These are phyloP conservation scores for Lasius platythorax DNA, from an alignment of 2,888 invertebrate genomes.

Conservation along the genomic window DNA sequence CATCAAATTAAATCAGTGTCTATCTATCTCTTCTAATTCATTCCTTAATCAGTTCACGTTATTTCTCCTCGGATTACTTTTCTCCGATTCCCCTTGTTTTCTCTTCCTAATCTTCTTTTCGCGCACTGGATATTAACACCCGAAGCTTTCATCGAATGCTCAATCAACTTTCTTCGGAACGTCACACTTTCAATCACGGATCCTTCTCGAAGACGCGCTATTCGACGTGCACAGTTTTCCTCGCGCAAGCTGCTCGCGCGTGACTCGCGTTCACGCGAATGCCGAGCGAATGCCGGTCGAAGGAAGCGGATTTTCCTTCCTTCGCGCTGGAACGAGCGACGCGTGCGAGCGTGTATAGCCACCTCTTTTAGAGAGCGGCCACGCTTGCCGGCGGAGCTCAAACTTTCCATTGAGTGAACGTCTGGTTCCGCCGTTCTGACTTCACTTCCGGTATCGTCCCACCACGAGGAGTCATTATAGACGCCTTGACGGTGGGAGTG, in stretches of 20 bases:
- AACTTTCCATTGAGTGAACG: slow-evolving; percentile 86
- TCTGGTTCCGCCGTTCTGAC: slow-evolving; percentile 85
- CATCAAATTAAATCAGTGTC: background rate
- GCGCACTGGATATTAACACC: background rate
- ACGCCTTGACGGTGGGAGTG: slow-evolving; percentile 48
- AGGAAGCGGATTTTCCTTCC: slow-evolving; percentile 68
- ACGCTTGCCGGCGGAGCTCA: slow-evolving; percentile 80
- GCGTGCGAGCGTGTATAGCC: slow-evolving; percentile 59
- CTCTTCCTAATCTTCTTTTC: background rate
- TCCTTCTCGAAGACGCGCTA: background rate
- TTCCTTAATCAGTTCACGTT: background rate
- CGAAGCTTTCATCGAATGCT: background rate
- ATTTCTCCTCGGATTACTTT: slow-evolving; percentile 4
- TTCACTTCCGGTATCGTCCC: slow-evolving; percentile 84
- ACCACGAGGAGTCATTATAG: slow-evolving; percentile 76
- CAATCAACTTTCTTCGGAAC: background rate
- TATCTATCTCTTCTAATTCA: slow-evolving; percentile 1
- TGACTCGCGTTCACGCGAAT: slow-evolving; percentile 66
- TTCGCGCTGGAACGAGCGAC: slow-evolving; percentile 56
- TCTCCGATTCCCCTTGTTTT: background rate
- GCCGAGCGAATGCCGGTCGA: slow-evolving; percentile 47
- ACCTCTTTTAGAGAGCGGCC: slow-evolving; percentile 69
- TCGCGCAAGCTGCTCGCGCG: slow-evolving; percentile 61
- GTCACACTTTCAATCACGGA: background rate
- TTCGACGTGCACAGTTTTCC: slow-evolving; percentile 36